Evolutionary conservation across 2,113 vertebrate species (phyloP).

Genomic region (Syrmaticus mikado): DNA sequence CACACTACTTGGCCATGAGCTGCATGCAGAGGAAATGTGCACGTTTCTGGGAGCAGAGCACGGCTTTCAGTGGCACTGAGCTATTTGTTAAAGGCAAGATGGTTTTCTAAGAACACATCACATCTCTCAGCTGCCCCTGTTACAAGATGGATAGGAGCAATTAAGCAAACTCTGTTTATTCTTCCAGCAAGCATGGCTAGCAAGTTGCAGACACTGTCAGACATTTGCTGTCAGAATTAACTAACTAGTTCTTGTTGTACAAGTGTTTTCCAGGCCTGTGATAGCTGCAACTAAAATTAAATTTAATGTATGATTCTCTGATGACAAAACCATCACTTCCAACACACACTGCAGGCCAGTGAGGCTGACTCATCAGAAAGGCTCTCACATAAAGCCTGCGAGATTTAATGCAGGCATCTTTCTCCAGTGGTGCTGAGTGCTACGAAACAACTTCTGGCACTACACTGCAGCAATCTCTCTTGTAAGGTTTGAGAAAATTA

Average conservation of each 20-base stretch:
- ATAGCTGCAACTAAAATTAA: slow-evolving; percentile 10
- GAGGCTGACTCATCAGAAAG: slow-evolving; percentile 28
- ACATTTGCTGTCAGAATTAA: background rate
- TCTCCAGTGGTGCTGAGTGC: background rate
- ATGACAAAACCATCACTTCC: slow-evolving; percentile 19
- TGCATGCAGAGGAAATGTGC: background rate
- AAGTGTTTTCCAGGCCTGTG: background rate
- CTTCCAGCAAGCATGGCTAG: background rate
- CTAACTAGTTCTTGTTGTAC: background rate
- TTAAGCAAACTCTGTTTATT: background rate
- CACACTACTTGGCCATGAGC: background rate
- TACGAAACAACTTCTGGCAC: background rate
- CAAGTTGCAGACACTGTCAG: background rate
- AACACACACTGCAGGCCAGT: background rate
- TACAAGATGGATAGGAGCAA: background rate
- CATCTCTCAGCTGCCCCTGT: background rate
- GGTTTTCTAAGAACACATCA: background rate
- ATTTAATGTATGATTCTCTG: background rate
- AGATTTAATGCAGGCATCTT: background rate
- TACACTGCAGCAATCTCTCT: rapidly evolving
- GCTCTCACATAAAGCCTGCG: background rate
- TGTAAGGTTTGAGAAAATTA: background rate
- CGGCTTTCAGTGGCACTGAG: background rate
- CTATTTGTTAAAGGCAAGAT: background rate
- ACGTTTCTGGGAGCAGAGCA: background rate